Conservation (phyloP, 2,797 vertebrate species). For the Euphonia xanthogaster region DNA sequence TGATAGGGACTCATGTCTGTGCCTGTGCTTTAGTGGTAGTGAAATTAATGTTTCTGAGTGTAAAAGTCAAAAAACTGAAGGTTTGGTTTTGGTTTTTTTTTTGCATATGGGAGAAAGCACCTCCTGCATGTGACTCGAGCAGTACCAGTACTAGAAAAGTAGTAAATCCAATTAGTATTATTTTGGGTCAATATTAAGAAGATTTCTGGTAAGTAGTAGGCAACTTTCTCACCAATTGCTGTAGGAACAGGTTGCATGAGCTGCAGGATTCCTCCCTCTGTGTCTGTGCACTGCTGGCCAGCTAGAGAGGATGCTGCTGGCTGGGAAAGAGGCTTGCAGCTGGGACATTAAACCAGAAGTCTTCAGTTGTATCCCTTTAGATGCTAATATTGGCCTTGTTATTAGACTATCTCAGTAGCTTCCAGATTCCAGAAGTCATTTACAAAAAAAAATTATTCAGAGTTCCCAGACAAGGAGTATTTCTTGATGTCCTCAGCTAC, state of each 20-base stretch:
- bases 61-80: neutral
- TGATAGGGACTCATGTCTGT: neutral
- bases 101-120: neutral
- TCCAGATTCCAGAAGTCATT: neutral
- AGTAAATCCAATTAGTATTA: neutral
- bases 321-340: neutral
- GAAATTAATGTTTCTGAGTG: neutral
- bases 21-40: neutral
- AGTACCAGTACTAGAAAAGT: neutral
- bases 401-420: neutral
- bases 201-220: neutral
- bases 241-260: neutral
- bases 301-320: neutral
- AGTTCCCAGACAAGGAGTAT: neutral
- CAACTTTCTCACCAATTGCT: neutral
- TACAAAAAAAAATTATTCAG: neutral
- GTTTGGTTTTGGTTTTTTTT: neutral
- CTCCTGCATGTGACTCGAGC: neutral
- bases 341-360: neutral
- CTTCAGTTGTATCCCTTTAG: neutral
- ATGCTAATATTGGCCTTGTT: neutral
- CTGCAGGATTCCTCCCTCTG: neutral
- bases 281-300: neutral
- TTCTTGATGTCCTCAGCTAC: neutral
- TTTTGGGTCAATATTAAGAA: neutral